Evolutionary conservation across 2,113 vertebrate genomes (phyloP).

Genomic region (Agapornis roseicollis): DNA sequence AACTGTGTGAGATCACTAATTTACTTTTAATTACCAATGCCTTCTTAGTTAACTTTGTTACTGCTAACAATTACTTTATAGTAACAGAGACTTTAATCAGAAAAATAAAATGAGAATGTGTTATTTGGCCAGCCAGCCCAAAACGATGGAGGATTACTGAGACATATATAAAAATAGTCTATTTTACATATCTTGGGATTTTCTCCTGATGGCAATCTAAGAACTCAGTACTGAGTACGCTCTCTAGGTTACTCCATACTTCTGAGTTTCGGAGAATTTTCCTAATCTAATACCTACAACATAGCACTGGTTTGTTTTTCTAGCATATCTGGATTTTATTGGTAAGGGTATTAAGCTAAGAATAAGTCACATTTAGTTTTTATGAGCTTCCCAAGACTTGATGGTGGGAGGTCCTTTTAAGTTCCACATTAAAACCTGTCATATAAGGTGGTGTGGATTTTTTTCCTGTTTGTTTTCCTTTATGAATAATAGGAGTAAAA

Average conservation of each 20-base stretch:
- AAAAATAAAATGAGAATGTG: background rate
- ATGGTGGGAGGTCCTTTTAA: background rate
- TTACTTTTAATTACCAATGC: background rate
- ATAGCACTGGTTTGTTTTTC: background rate
- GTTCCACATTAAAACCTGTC: background rate
- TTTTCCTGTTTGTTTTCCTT: background rate
- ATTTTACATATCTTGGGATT: rapidly evolving
- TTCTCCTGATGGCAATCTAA: background rate
- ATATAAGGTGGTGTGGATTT: rapidly evolving
- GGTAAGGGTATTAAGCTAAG: background rate
- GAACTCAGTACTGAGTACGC: no score
- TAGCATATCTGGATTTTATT: background rate
- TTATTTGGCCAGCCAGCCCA: background rate
- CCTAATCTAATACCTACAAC: background rate
- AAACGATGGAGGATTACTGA: background rate
- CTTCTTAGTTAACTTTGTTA: background rate
- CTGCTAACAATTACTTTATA: background rate
- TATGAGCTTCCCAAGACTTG: background rate
- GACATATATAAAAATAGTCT: background rate
- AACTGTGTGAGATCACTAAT: background rate
- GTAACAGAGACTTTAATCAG: background rate
- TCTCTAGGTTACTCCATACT: background rate
- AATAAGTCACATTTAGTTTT: background rate
- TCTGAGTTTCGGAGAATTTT: background rate
- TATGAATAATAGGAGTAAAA: background rate